Base-by-base conservation (phyloP, 2,888 invertebrate species). In the Leptura quadrifasciata region DNA sequence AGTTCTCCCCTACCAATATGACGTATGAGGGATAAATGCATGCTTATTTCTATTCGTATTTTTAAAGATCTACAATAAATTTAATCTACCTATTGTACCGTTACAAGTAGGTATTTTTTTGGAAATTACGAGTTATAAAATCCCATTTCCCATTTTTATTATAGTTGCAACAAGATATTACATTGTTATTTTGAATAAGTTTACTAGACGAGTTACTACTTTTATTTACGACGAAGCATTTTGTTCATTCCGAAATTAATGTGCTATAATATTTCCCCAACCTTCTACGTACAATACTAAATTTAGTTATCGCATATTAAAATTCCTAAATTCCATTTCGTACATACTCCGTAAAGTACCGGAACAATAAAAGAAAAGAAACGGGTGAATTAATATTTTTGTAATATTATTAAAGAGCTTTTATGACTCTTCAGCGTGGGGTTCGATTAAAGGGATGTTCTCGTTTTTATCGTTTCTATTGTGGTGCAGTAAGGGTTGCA, bases 211-310 rank as follows among this genome's bases (percentile, higher is more conserved):
- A 47, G 61, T 71, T 71, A 52, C 71, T 61, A 57, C 71, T 71
- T 27, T 52, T 60, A 61, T 71, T 71, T 71, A 71, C 71, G 71
- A 71, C 47, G 61, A 15, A 52, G 47, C 52, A 61, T 71, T 71
- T 61, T 71, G 61, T 54, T 61, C 69, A 69, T 35, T 69, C 71
- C 52, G 17, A 71, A 71, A 71, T 71, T 71, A 71, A 71, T 71
- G 71, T 71, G 60, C 61, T 61, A 61, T 52, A 61, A 71, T 71
- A 52, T 71, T 61, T 52, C 31, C 71, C 27, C 52, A 61, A 71
- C 61, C 71, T 71, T 52, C 21, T 47, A 21, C 57, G 61, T 71
- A 52, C 35, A 39, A 39, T 21, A 58, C 52, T 61, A 61, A 71
- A 71, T 71, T 71, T 35, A 58, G 71, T 71, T 61, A 17, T 71